phyloP scores from a whole-genome alignment of 2,113 vertebrate genomes.

The Barbus barbus region DNA sequence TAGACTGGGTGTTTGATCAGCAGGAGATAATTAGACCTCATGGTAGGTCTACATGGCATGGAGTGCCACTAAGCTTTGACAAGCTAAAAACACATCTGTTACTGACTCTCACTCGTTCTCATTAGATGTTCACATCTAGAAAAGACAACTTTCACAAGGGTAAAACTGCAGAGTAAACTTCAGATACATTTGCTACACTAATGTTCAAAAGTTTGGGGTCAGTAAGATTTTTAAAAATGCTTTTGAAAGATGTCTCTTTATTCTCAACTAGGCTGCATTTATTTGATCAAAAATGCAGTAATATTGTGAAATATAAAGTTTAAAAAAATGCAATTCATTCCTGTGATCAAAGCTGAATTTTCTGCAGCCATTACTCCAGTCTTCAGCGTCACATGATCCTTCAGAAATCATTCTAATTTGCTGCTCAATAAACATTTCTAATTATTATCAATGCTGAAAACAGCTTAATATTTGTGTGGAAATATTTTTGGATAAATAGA shows the following conservation, averaged over 20 bases:
- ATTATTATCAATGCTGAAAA: not conserved
- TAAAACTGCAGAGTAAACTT: not conserved
- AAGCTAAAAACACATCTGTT: conserved; percentile 6
- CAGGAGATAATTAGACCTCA: conserved; percentile 50
- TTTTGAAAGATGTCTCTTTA: not conserved
- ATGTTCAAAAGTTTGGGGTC: not conserved
- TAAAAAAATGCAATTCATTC: not conserved
- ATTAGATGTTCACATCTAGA: not conserved
- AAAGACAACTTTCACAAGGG: not conserved
- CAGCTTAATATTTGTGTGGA: not conserved
- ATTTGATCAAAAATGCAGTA: not conserved
- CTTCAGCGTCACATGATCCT: not conserved
- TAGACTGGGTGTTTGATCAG: conserved; percentile 35
- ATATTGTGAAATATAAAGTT: not conserved
- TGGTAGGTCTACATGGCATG: conserved; percentile 34
- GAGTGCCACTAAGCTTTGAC: conserved; percentile 21
- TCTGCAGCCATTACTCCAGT: not conserved
- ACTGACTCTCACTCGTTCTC: not conserved
- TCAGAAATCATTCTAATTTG: not conserved
- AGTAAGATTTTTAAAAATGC: not conserved
- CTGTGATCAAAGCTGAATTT: not conserved
- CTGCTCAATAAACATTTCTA: not conserved
- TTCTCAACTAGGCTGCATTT: not conserved
- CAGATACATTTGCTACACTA: not conserved
- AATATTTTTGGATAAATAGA: not conserved